Base-by-base conservation (phyloP, 2,888 invertebrate genomes). In the Patella caerulea region DNA sequence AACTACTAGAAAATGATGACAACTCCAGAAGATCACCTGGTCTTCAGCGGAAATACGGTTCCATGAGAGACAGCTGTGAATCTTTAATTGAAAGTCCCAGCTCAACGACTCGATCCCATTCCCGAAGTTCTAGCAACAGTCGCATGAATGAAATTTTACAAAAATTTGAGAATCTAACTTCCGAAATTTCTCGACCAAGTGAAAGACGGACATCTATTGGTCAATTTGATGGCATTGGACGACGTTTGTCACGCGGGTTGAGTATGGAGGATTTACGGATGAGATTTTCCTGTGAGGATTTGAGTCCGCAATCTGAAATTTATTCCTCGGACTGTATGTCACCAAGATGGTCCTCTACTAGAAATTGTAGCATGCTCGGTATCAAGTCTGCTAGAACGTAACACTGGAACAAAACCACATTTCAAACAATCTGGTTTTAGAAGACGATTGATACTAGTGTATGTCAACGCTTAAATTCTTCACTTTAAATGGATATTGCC, bases 71-170 rank as follows among this genome's bases (percentile, higher is more conserved):
- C 65, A 65, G 65, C 4, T 19, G 24, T 65, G 65, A 65, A 15
- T 65, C 65, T 12, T 24, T 65, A 24, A 24, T 24, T 2, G 65
- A 65, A 5, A 19, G 65, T 14, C 24, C 19, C 65, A 65, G 19
- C 14, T 65, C 65, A 3, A 45, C 45, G 45, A 1, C 45, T 5
- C 2, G 65, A 14, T 24, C 65, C 24, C 65, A 24, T 4, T 65
- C 65, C 19, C 24, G 65, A 3, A 65, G 65, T 65, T 65, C 65
- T 12, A 65, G 65, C 24, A 65, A 65, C 24, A 24, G 65, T 24
- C 12, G 65, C 19, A 65, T 65, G 65, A 65, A 65, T 15, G 65
- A 24, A 65, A 65, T 65, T 24, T 65, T 65, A 65, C 65, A 65
- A 65, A 65, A 65, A 15, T 65, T 65, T 65, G 65, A 65, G 24